Percentiles rank a stretch among this genome's conserved stretches.
phyloP scores from a whole-genome alignment of 2,888 invertebrate genomes.

The Hipparchia sbordonii region DNA sequence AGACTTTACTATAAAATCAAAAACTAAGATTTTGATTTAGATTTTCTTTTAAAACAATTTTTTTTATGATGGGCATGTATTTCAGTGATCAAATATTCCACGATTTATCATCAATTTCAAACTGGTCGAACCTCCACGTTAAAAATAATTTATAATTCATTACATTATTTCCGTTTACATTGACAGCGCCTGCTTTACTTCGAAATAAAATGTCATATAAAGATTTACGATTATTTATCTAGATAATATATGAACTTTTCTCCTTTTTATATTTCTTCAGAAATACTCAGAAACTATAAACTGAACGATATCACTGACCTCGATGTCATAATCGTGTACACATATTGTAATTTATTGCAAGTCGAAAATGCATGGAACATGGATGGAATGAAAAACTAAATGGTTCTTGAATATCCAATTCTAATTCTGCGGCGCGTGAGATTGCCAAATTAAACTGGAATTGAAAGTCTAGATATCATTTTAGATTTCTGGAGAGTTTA shows the following conservation, averaged over 20 bases:
- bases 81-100: background rate
- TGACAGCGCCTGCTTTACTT: conserved; percentile 39
- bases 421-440: conserved; percentile 6
- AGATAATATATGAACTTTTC: background rate
- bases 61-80: background rate
- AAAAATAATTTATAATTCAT: conserved; percentile 35
- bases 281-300: conserved; percentile 12
- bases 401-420: conserved; percentile 13
- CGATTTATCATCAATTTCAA: background rate
- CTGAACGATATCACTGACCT: background rate
- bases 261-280: background rate
- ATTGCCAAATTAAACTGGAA: conserved; percentile 13
- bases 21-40: too few species aligned
- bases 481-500: conserved; percentile 5
- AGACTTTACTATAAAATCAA: too few species aligned
- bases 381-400: conserved; percentile 5
- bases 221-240: conserved; percentile 16
- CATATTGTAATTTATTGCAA: conserved; percentile 14
- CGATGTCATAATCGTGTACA: conserved; percentile 1
- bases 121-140: background rate
- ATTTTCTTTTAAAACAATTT: background rate
- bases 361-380: background rate
- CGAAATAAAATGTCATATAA: conserved; percentile 26
- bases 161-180: conserved; percentile 35
- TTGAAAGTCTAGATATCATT: conserved; percentile 10